Conservation (phyloP, 2,888 invertebrate genomes). For the Meteorus colon region DNA sequence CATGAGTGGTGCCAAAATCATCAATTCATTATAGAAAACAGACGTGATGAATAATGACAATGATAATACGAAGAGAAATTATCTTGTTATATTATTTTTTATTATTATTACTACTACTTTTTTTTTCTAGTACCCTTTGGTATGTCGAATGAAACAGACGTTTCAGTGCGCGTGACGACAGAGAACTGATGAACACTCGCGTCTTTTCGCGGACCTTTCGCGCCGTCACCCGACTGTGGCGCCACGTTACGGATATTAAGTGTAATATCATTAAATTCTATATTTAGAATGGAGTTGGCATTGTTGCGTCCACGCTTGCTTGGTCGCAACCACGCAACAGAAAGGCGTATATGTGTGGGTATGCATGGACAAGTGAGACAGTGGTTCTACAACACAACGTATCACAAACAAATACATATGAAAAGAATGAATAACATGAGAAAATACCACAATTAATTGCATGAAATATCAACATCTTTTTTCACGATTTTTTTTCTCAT, state of each 20-base stretch:
- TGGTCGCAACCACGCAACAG: constrained; percentile 15
- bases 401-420: not conserved
- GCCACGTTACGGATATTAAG: constrained; percentile 45
- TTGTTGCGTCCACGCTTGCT: constrained; percentile 53
- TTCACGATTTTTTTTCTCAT: no score
- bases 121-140: not conserved
- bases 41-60: not conserved
- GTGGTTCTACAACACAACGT: not conserved
- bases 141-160: not conserved
- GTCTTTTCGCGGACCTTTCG: constrained; percentile 44
- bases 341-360: constrained; percentile 17
- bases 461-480: no score
- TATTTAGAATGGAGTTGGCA: constrained; percentile 53
- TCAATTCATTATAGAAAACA: not conserved
- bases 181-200: constrained; percentile 50
- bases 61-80: not conserved
- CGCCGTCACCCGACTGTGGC: constrained; percentile 44
- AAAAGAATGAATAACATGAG: not conserved
- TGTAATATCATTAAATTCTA: constrained; percentile 47
- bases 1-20: not conserved
- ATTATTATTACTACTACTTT: no score
- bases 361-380: not conserved
- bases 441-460: no score
- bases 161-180: constrained; percentile 49
- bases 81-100: not conserved